Evolutionary conservation across 2,797 vertebrate genomes (phyloP), one percentile per base, ranked within the genome.

Genomic region (Eulemur coronatus): DNA sequence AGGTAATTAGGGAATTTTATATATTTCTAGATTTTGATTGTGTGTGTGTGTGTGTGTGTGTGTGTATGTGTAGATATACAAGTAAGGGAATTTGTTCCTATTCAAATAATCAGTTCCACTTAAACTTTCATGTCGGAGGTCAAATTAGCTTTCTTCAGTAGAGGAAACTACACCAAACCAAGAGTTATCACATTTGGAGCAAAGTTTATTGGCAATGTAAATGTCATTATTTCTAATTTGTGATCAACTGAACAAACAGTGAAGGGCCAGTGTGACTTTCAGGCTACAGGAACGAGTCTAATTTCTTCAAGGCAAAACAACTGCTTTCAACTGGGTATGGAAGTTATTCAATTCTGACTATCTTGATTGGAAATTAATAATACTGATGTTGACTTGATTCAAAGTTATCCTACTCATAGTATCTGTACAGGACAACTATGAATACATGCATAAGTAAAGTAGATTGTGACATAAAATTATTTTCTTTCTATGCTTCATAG

Each of bases 201-300:
- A 75, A 82, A 93, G 91, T 86, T 46, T 86, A 17, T 97, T 95
- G 91, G 48, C 72, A 89, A 72, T 94, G 78, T 79, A 84, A 96
- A 96, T 94, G 41, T 76, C 87, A 88, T 93, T 95, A 84, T 30
- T 69, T 90, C 55, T 95, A 84, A 97, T 94, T 50, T 93, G 86
- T 95, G 76, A 93, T 96, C 89, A 93, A 59, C 41, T 88, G 41
- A 91, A 73, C 75, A 87, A 89, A 97, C 73, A 72, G 30, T 48
- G 28, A 93, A 93, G 41, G 52, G 41, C 78, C 89, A 88, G 1
- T 82, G 76, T 96, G 95, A 92, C 89, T 92, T 96, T 97, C 92
- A 97, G 86, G 5, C 89, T 93, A 97, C 22, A 89, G 73, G 73
- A 94, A 82, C 69, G n/a, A 70, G 24, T 84, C 61, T 88, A 43